Evolutionary conservation across 2,888 invertebrate species (phyloP).

Genomic region (Mycalesis mineus): DNA sequence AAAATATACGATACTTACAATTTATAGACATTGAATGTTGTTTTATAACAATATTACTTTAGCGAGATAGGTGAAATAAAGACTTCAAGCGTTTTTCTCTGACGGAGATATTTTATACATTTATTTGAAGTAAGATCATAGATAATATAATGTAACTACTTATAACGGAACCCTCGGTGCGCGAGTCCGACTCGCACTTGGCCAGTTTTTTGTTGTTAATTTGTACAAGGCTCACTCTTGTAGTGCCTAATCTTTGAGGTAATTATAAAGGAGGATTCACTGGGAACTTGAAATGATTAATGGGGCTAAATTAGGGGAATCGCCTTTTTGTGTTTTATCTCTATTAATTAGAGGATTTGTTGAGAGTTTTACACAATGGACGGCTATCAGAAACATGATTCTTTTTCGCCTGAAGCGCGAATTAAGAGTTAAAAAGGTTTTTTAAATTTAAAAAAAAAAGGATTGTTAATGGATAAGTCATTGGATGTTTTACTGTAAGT

Average conservation of each 20-base stretch:
- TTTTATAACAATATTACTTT: no score
- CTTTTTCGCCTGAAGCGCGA: constrained; percentile 9
- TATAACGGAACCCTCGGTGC: no score
- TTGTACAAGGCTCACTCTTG: constrained; percentile 44
- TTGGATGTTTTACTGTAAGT: no score
- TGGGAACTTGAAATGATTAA: constrained; percentile 18
- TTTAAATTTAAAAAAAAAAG: not conserved
- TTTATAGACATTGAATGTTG: no score
- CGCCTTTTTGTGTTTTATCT: constrained; percentile 13
- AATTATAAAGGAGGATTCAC: constrained; percentile 17
- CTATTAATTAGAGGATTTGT: constrained; percentile 7
- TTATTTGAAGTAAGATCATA: no score
- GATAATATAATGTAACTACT: no score
- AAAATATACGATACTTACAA: no score
- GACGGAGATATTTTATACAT: no score
- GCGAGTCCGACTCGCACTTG: no score
- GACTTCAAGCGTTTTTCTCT: no score
- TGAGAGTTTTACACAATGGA: constrained; percentile 8
- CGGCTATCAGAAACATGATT: constrained; percentile 8
- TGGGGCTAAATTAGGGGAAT: constrained; percentile 11
- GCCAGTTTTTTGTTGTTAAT: constrained; percentile 30
- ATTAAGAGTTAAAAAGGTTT: not conserved
- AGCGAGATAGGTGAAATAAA: no score
- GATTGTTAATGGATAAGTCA: not conserved
- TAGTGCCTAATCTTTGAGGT: constrained; percentile 35